Evolutionary conservation across 2,888 invertebrate species (phyloP), one percentile per base, ranked within the genome.

Genomic region (Maniola hyperantus): DNA sequence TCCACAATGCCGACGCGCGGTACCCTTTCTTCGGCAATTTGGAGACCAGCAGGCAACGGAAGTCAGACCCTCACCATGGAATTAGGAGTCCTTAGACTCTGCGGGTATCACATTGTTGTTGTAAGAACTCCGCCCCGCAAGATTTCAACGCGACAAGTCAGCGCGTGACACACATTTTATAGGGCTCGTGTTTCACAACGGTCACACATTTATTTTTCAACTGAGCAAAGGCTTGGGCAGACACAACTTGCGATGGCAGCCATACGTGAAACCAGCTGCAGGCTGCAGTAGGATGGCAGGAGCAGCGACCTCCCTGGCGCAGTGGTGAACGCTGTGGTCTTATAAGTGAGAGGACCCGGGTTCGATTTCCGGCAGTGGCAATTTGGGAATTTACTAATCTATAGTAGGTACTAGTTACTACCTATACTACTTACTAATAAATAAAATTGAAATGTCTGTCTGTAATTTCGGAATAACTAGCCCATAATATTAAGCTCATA

Each of bases 1-100:
- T 90, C 90, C 83, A 92, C 92, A 92, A 92, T 85, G 81, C 80
- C 74, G 78, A 78, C 76, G 81, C 74, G 73, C 77, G 81, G 85
- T 79, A 89, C 91, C 91, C 92, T 92, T 92, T 92, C 91, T 92
- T 91, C 83, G 74, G 76, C 92, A 90, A 92, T 92, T 92, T 90
- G 83, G 73, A 66, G 79, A 89, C 74, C 92, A 91, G 92, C 91
- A 78, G 89, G 88, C 83, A 76, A 86, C 92, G 92, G 92, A 92
- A 87, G 89, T 85, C 68, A 78, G 77, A 73, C 81, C 84, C 81
- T 83, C 83, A 82, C 83, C 86, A 85, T 88, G 83, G 83, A 81
- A 89, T 91, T 90, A 91, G 81, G 77, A 79, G 79, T 84, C 86
- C 83, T 87, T 83, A 80, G 80, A 74, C 91, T 78, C 90, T 81